Conservation (phyloP, 1,140 invertebrate genomes). For the Drosophila arizonae region DNA sequence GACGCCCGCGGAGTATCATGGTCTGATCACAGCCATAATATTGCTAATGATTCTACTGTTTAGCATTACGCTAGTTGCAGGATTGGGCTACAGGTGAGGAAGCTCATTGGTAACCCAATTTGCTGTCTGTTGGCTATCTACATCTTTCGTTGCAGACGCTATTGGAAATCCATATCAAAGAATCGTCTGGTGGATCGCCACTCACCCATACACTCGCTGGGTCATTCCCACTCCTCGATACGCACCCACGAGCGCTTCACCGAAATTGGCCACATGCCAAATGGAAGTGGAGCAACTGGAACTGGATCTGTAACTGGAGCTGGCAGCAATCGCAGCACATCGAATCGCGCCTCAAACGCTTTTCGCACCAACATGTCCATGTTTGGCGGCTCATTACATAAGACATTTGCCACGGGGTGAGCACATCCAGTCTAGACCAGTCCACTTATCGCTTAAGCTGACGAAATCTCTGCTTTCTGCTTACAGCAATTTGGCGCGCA, state of each 20-base stretch:
- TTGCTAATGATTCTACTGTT: slow-evolving; percentile 88
- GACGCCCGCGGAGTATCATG: slow-evolving; percentile 89
- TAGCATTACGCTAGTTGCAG: slow-evolving; percentile 86
- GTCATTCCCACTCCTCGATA: slow-evolving; percentile 77
- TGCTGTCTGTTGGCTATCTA: not conserved
- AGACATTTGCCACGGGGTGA: slow-evolving; percentile 86
- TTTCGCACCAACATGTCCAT: slow-evolving; percentile 84
- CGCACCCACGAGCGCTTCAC: slow-evolving; percentile 80
- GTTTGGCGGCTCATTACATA: slow-evolving; percentile 85
- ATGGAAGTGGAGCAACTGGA: slow-evolving; percentile 20
- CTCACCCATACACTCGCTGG: slow-evolving; percentile 79
- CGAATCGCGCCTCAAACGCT: slow-evolving; percentile 73
- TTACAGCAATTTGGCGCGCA: slow-evolving; percentile 80
- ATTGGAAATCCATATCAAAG: slow-evolving; percentile 88
- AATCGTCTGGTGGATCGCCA: slow-evolving; percentile 85
- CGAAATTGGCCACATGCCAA: slow-evolving; percentile 73
- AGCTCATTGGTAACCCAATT: not conserved
- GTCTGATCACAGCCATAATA: slow-evolving; percentile 88
- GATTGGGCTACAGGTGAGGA: slow-evolving; percentile 87
- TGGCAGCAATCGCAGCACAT: slow-evolving; percentile 61
- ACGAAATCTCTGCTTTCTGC: slow-evolving; percentile 1
- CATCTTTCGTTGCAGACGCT: slow-evolving; percentile 83
- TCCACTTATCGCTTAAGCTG: slow-evolving; percentile 40
- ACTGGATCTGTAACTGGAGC: not conserved
- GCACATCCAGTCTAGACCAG: slow-evolving; percentile 21